Evolutionary conservation across 2,797 vertebrate genomes (phyloP), one percentile per base, ranked within the genome.

Genomic region (Smutsia gigantea): DNA sequence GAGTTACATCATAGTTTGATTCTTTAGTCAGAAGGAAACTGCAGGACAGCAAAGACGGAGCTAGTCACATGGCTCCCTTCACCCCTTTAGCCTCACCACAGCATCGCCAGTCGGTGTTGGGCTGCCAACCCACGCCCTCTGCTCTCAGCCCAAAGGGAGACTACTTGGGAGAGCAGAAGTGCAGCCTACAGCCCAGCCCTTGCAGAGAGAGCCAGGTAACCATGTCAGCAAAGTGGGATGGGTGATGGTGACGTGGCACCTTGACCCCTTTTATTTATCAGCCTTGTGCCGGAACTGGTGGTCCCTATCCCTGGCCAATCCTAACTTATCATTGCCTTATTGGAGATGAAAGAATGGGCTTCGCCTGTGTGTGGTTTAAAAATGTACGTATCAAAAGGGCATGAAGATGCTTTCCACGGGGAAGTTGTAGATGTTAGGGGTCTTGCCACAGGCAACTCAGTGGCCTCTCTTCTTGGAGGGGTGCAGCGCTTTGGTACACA

Each of bases 291-390:
- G 66, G 74, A 85, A 82, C 85, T 77, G 51, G 39, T 63, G 53
- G 18, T 66, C 42, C 15, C 61, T 14, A 31, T 27, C 21, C 27
- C 74, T 19, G 66, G 57, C 69, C 25, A 86, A 7, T 68, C 23
- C 9, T 68, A 72, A 82, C 9, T 85, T 92, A 69, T 55, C 27
- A 82, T 96, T 87, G 27, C 27, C 39, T 89, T 53, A 66, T 78
- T 86, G 59, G 72, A 12, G 39, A 93, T 27, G 96, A 94, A 92
- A 18, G 14, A 95, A 87, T 85, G n/a, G 34, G 10, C 42, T 95
- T 79, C 25, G 75, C 15, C 27, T 77, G 29, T 63, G 88, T 82
- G 49, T 85, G 93, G 68, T 79, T 92, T 88, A 86, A 93, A 92
- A 37, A 55, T 63, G 21, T 2, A 31, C 8, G 51, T 77, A 94